These are phyloP conservation scores for Neosilurus mollespiculum DNA, from an alignment of 2,797 vertebrate species.

Conservation along the genomic window DNA sequence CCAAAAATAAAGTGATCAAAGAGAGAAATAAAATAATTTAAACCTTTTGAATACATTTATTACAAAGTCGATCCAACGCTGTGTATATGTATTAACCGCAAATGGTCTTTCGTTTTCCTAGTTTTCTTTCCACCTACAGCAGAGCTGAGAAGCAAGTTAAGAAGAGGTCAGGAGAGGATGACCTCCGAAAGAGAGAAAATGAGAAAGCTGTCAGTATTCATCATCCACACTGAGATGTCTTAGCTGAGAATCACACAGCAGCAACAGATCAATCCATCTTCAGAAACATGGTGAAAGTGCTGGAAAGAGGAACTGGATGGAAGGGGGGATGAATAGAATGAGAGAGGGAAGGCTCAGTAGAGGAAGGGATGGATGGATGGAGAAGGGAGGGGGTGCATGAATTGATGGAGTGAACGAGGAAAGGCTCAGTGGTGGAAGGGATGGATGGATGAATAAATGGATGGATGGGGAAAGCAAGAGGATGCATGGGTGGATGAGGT, in stretches of 20 bases:
- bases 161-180: neutral
- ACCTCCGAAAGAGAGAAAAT: neutral
- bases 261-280: constrained; percentile 28
- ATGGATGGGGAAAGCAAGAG: too few species aligned
- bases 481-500: too few species aligned
- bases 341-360: too few species aligned
- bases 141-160: neutral
- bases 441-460: too few species aligned
- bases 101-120: neutral
- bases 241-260: constrained; percentile 34
- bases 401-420: neutral
- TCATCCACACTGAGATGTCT: constrained; percentile 34
- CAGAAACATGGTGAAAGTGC: constrained; percentile 37
- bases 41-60: neutral
- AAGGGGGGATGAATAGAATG: too few species aligned
- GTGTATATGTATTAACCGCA: neutral
- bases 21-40: neutral
- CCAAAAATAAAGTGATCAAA: neutral
- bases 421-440: too few species aligned
- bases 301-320: too few species aligned
- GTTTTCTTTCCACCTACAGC: neutral
- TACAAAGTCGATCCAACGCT: neutral
- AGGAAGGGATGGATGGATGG: neutral
- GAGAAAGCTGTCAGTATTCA: constrained; percentile 26
- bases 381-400: neutral